Conservation (phyloP, 2,113 vertebrate species). For the Tetrao urogallus region DNA sequence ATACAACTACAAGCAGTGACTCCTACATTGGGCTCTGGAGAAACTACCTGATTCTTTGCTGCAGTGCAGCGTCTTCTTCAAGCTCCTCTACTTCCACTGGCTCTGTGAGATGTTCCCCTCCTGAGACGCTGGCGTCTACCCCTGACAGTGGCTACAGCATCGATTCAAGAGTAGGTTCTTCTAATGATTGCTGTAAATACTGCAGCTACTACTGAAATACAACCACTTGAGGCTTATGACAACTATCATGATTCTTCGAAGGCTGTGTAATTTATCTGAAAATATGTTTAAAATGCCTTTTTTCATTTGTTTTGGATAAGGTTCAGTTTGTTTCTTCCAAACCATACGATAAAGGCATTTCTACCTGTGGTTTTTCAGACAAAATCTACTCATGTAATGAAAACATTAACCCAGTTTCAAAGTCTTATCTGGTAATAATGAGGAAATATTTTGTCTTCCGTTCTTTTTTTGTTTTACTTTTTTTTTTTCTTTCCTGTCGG, state of each 20-base stretch:
- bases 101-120: slow-evolving; percentile 95
- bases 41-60: slow-evolving; percentile 98
- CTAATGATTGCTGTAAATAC: not conserved
- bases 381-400: not conserved
- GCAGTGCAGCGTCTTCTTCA: slow-evolving; percentile 89
- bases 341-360: not conserved
- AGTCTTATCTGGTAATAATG: not conserved
- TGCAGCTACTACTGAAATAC: not conserved
- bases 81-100: slow-evolving; percentile 82
- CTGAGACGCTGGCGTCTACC: slow-evolving; percentile 98
- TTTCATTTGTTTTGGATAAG: not conserved
- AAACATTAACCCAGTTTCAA: not conserved
- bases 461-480: not conserved
- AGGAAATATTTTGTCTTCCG: not conserved
- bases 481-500: not conserved
- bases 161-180: slow-evolving; percentile 90
- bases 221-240: not conserved
- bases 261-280: not conserved
- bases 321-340: accelerated
- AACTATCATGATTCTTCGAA: not conserved
- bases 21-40: slow-evolving; percentile 97
- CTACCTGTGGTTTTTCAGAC: not conserved
- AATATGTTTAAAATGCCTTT: not conserved
- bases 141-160: slow-evolving; percentile 97
- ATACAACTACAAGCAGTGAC: slow-evolving; percentile 90